These are phyloP conservation scores for Yponomeuta sedellus DNA, from an alignment of 2,888 invertebrate genomes.

Conservation along the genomic window DNA sequence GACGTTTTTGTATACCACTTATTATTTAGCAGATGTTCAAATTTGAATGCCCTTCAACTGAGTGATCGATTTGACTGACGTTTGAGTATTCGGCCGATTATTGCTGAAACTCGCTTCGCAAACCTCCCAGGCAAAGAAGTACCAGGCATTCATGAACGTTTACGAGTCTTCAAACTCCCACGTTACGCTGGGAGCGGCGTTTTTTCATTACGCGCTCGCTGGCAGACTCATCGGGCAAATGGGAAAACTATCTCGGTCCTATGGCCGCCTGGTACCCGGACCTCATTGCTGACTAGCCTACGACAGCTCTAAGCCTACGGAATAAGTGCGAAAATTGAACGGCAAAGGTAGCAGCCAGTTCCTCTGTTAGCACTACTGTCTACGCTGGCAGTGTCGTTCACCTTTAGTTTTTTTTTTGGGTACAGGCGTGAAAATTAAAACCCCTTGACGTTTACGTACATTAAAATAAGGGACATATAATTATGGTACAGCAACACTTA, in stretches of 20 bases:
- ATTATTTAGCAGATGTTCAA: too few species aligned
- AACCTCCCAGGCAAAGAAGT: neutral
- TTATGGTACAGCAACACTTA: too few species aligned
- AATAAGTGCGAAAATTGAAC: too few species aligned
- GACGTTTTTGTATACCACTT: too few species aligned
- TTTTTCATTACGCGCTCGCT: slow-evolving; percentile 17
- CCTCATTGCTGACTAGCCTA: neutral
- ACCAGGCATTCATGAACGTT: neutral
- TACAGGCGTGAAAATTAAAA: neutral
- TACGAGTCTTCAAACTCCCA: neutral
- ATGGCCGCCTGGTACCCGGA: neutral
- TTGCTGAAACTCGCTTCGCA: too few species aligned
- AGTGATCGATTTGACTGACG: too few species aligned
- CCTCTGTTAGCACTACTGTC: neutral
- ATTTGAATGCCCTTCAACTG: too few species aligned
- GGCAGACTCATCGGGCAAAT: slow-evolving; percentile 25
- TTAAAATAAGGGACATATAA: too few species aligned
- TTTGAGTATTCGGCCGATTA: too few species aligned
- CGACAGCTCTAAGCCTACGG: too few species aligned
- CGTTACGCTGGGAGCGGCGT: neutral
- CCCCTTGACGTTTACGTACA: neutral
- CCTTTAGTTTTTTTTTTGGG: neutral
- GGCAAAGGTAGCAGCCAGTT: too few species aligned
- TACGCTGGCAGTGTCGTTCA: neutral
- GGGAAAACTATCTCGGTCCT: slow-evolving; percentile 26